These are phyloP conservation scores for Leptinotarsa juncta DNA, from an alignment of 2,888 invertebrate species.

Conservation along the genomic window DNA sequence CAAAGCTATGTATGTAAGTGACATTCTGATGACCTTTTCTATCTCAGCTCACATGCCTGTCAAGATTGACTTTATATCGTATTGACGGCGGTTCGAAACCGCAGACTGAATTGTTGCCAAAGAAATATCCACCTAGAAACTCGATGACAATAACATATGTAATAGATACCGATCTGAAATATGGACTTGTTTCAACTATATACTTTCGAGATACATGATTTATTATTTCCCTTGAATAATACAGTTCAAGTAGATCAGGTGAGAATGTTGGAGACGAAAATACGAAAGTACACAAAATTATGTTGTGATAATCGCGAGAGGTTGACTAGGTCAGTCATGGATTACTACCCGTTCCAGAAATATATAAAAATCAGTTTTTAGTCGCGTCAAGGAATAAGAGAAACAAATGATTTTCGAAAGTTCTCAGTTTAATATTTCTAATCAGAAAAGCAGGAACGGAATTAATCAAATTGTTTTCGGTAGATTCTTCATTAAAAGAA, in stretches of 20 bases:
- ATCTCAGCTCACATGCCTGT: background rate
- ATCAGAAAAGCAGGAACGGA: no score
- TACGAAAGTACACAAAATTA: no score
- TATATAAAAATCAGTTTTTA: no score
- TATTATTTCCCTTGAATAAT: slow-evolving; percentile 31
- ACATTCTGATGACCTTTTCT: slow-evolving; percentile 17
- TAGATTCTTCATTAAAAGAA: no score
- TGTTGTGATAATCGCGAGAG: no score
- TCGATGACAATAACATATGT: slow-evolving; percentile 52
- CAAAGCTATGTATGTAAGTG: background rate
- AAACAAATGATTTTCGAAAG: no score
- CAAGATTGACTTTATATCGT: background rate
- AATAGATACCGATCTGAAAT: slow-evolving; percentile 50
- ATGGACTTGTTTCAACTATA: slow-evolving; percentile 45
- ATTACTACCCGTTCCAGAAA: no score
- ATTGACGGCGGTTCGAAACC: slow-evolving; percentile 26
- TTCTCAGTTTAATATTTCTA: no score
- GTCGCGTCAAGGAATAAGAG: no score
- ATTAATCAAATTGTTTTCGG: no score
- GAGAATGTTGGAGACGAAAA: slow-evolving; percentile 6
- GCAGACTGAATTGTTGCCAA: slow-evolving; percentile 30
- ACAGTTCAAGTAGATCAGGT: slow-evolving; percentile 36
- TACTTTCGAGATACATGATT: slow-evolving; percentile 41
- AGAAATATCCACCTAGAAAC: slow-evolving; percentile 38
- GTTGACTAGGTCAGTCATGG: no score